Conservation (phyloP, 2,888 invertebrate genomes). For the Pheosia tremula region DNA sequence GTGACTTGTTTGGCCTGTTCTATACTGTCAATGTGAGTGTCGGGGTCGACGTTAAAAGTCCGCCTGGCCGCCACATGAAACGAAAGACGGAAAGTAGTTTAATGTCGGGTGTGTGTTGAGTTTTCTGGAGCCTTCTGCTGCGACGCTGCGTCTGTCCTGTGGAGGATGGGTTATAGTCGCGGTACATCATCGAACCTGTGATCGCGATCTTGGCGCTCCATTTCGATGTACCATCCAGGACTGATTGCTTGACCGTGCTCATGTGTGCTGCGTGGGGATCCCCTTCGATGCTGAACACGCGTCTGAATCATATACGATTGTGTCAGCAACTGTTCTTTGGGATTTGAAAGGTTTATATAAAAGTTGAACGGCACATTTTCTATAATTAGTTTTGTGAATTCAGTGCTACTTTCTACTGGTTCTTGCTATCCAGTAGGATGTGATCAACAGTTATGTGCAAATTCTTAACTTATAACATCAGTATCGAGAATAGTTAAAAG, state of each 20-base stretch:
- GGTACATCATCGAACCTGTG: constrained; percentile 94
- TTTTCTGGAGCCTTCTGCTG: constrained; percentile 41
- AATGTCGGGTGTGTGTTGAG: constrained; percentile 68
- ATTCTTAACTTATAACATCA: constrained; percentile 13
- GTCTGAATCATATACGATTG: constrained; percentile 87
- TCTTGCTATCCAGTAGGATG: constrained; percentile 1
- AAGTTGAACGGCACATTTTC: constrained; percentile 7
- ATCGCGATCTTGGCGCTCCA: constrained; percentile 99
- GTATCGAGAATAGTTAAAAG: constrained; percentile 23
- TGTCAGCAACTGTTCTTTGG: constrained; percentile 50
- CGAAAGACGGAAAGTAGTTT: constrained; percentile 76
- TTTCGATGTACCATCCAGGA: constrained; percentile 99
- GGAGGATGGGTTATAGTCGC: constrained; percentile 43
- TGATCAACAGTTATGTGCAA: constrained; percentile 15
- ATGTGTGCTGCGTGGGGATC: constrained; percentile 97
- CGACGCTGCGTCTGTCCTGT: constrained; percentile 39
- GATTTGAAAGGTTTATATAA: constrained; percentile 8
- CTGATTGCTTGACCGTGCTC: constrained; percentile 99
- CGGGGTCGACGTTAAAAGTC: constrained; percentile 98
- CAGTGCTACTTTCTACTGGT: not conserved
- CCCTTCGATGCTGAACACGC: constrained; percentile 97
- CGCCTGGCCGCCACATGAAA: constrained; percentile 89
- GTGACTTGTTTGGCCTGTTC: constrained; percentile 99
- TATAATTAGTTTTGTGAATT: not conserved
- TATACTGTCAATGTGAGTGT: constrained; percentile 98